Evolutionary conservation across 2,797 vertebrate species (phyloP), one percentile per base, ranked within the genome.

Genomic region (Xyrichtys novacula): DNA sequence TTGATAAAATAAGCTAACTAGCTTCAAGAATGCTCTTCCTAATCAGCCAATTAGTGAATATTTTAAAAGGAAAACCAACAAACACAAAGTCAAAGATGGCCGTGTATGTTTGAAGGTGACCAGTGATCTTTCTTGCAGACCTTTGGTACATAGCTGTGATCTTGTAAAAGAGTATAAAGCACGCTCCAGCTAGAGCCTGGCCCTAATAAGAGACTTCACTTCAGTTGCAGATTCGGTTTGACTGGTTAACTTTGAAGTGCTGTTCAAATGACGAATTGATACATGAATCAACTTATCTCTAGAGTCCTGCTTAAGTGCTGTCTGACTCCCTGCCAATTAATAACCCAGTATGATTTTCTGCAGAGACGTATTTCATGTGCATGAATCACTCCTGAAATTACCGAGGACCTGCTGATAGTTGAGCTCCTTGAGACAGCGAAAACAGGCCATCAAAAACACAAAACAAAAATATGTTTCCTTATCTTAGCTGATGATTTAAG

Each of bases 321-420:
- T 73, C 79, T 56, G 76, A 76, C 73, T 81, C 72, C 74, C 76
- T 75, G 70, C 78, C 81, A 86, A 89, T 86, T 87, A 87, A 87
- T 89, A 86, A 86, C 77, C 47, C 61, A 31, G 62, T 22, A 65
- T 73, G 73, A 54, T 72, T 74, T 82, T 84, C 81, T 61, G 70
- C 60, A 69, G 77, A 70, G 80, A 83, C 49, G 79, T 75, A 79
- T 81, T 85, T 84, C 81, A 83, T 60, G 60, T 43, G 48, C 70
- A 71, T 74, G 78, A 85, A 81, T 83, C 82, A 80, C 72, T 70
- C 10, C 65, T 71, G 64, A 59, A 80, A 67, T 74, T 48, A 74
- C 78, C 65, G 16, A 71, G 56, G 78, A 78, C 65, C 77, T 42
- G 75, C 67, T 64, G 48, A 74, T 69, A 54, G 58, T 73, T 79